Evolutionary conservation across 2,888 invertebrate genomes (phyloP), one percentile per base, ranked within the genome.

Genomic region (Cephus pulcher): DNA sequence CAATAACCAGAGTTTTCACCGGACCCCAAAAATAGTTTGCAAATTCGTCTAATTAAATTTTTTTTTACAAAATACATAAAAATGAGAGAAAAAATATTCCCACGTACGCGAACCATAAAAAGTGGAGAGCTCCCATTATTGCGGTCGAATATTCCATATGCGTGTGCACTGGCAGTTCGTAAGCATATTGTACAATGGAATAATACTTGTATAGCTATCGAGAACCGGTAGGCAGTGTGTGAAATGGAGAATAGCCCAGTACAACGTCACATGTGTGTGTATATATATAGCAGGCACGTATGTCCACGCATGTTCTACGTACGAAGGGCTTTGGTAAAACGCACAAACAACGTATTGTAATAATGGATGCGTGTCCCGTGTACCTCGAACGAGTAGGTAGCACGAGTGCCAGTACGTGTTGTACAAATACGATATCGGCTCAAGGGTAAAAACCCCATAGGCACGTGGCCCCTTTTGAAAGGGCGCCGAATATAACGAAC

Each of bases 381-480:
- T 56, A 23, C 23, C 23, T 56, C 56, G 56, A 56, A 23, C 23
- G 56, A 56, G 56, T 56, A 56, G 23, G 56, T 23, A 56, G 56
- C 23, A 56, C 56, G 56, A 56, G 56, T 56, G 56, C 56, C 56
- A 86, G 86, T 87, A 85, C 89, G 90, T 89, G 89, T 88, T 88
- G 88, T 90, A 90, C 90, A 90, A 90, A 90, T 90, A 90, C 90
- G 90, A 90, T 90, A 90, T 90, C 88, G 89, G 89, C 82, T 87
- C 83, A 86, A 86, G 86, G 88, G 89, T 86, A 56, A 78, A 78
- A 83, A 84, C 79, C 84, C 83, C 84, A 80, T 84, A 84, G 86
- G 85, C 90, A 90, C 90, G 90, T 89, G 90, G 89, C 89, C 88
- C 86, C 71, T 30, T 71, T 89, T 89, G 83, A 89, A 88, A 86